Evolutionary conservation across 2,113 vertebrate genomes (phyloP).

Genomic region (Nymphicus hollandicus): DNA sequence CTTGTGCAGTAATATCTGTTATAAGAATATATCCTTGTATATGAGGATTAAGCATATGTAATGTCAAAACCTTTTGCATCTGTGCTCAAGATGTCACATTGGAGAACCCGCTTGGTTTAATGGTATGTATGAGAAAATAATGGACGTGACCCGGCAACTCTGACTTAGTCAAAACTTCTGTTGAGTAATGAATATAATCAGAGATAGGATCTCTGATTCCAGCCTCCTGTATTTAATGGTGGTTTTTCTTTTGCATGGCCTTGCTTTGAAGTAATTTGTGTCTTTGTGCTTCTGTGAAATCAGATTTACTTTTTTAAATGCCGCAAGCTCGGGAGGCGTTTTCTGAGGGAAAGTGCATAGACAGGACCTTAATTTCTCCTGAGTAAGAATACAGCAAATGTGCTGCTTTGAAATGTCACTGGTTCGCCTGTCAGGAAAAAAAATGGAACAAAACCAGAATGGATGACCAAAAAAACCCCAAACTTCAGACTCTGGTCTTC

Average conservation of each 20-base stretch:
- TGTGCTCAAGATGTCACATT: not conserved
- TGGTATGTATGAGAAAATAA: not conserved
- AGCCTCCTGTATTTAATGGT: not conserved
- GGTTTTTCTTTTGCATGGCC: conserved; percentile 21
- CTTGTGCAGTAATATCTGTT: not conserved
- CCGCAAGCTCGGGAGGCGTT: not conserved
- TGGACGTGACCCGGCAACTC: not conserved
- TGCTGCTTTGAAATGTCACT: conserved; percentile 45
- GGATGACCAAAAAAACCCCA: not conserved
- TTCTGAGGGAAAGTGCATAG: conserved; percentile 39
- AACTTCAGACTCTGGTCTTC: not conserved
- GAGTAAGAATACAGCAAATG: not conserved
- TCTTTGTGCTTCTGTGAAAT: conserved; percentile 36
- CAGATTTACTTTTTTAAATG: conserved; percentile 21
- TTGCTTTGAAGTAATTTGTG: conserved; percentile 31
- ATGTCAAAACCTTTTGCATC: not conserved
- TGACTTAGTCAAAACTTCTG: not conserved
- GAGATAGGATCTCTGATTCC: conserved; percentile 43
- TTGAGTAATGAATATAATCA: not conserved
- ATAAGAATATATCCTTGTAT: not conserved
- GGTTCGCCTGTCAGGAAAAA: not conserved
- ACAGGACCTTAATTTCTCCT: not conserved
- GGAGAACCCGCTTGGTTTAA: not conserved
- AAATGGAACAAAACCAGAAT: not conserved
- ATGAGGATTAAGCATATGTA: not conserved